phyloP scores from a whole-genome alignment of 2,113 vertebrate species.

The Coturnix japonica region DNA sequence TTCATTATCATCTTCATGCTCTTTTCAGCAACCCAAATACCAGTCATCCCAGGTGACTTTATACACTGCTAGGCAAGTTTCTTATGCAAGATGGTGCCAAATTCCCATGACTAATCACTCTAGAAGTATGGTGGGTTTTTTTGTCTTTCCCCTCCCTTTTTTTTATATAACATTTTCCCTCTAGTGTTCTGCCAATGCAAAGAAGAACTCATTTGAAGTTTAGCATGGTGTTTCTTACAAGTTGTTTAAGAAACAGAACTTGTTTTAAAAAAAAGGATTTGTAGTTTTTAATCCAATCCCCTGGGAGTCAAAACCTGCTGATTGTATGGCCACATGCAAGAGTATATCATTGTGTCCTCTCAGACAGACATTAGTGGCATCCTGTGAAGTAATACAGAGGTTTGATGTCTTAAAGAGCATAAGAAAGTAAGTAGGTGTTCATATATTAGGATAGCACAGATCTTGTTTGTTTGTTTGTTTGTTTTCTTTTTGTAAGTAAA shows the following conservation, averaged over 20 bases:
- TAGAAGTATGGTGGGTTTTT: background rate
- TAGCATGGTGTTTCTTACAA: background rate
- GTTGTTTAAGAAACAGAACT: background rate
- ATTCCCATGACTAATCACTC: background rate
- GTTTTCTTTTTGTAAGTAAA: conserved; percentile 30
- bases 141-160: background rate
- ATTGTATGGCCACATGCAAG: background rate
- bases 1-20: background rate
- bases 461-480: background rate
- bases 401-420: background rate
- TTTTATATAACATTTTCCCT: background rate
- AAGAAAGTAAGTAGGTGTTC: conserved; percentile 5
- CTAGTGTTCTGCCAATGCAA: background rate
- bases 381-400: background rate
- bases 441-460: conserved; percentile 10
- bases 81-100: background rate
- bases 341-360: background rate
- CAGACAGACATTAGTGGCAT: background rate
- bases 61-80: background rate
- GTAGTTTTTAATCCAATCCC: background rate
- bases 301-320: background rate
- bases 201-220: background rate
- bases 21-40: background rate
- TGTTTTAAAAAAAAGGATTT: background rate
- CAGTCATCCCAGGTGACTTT: background rate